A percentile compares a stretch with the other conserved stretches of the same genome.
Evolutionary conservation across 2,113 vertebrate species (phyloP).

Genomic region (Entelurus aequoreus): DNA sequence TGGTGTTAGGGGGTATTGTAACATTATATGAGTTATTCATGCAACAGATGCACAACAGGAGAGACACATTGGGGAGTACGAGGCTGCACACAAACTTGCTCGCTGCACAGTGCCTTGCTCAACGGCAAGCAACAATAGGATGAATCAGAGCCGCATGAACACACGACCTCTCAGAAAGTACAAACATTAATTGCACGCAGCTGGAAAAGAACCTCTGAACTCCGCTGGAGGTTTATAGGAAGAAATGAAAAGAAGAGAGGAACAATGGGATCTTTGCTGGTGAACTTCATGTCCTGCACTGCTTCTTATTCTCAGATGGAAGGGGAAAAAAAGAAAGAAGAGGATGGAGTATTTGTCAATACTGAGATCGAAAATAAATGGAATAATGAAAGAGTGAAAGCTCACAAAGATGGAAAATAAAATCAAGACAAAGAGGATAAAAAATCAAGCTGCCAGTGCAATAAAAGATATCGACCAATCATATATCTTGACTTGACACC

Average conservation of each 20-base stretch:
- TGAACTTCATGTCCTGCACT: conserved; percentile 4
- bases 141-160: too few species aligned
- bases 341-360: not conserved
- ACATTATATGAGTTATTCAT: too few species aligned
- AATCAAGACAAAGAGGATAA: not conserved
- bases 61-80: too few species aligned
- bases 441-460: not conserved
- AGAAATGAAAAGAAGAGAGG: conserved; percentile 36
- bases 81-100: not conserved
- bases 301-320: not conserved
- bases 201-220: conserved; percentile 14
- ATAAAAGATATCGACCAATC: conserved; percentile 3
- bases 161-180: not conserved
- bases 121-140: too few species aligned
- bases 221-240: conserved; percentile 17
- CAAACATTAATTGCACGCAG: not conserved
- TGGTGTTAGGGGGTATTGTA: too few species aligned
- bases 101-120: not conserved
- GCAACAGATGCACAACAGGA: too few species aligned
- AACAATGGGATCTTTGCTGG: conserved; percentile 16
- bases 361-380: not conserved
- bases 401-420: not conserved
- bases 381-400: not conserved
- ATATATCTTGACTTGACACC: not conserved
- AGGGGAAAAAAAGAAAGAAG: not conserved